These are phyloP conservation scores for Sebastes nivosus DNA, from an alignment of 2,797 vertebrate species.

Conservation along the genomic window DNA sequence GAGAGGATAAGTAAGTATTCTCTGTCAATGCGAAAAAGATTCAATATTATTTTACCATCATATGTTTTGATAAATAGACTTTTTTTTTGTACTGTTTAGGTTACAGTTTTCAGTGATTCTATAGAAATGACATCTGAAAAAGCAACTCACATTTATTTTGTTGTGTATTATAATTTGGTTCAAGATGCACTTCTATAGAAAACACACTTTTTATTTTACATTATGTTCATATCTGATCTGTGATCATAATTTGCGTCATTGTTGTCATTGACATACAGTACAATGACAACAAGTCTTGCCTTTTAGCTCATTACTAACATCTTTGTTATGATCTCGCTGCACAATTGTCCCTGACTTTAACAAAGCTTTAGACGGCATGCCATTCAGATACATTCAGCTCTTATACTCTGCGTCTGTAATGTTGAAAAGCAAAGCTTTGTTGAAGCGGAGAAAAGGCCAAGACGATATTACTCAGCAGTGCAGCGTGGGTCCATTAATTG, in stretches of 20 bases:
- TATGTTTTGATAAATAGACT: not conserved
- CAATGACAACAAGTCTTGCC: not conserved
- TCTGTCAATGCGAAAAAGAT: not conserved
- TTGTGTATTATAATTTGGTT: not conserved
- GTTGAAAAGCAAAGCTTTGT: conserved; percentile 37
- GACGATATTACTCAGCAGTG: conserved; percentile 19
- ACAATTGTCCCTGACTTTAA: not conserved
- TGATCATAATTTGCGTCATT: not conserved
- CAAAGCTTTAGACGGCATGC: conserved; percentile 30
- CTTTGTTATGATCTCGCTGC: not conserved
- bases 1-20: conserved; percentile 79
- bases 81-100: not conserved
- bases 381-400: not conserved
- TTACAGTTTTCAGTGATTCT: conserved; percentile 33
- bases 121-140: conserved; percentile 35
- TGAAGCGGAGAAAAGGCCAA: conserved; percentile 15
- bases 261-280: not conserved
- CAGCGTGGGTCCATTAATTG: conserved; percentile 26
- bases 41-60: not conserved
- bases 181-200: conserved; percentile 44
- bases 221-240: not conserved
- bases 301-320: not conserved
- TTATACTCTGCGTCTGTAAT: not conserved
- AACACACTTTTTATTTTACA: not conserved
- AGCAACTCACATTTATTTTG: too few species aligned